Percentiles rank a stretch among this genome's conserved stretches.
These are phyloP conservation scores for Arbacia lixula DNA, from an alignment of 53 echinoderm and acorn worm species.

Conservation along the genomic window DNA sequence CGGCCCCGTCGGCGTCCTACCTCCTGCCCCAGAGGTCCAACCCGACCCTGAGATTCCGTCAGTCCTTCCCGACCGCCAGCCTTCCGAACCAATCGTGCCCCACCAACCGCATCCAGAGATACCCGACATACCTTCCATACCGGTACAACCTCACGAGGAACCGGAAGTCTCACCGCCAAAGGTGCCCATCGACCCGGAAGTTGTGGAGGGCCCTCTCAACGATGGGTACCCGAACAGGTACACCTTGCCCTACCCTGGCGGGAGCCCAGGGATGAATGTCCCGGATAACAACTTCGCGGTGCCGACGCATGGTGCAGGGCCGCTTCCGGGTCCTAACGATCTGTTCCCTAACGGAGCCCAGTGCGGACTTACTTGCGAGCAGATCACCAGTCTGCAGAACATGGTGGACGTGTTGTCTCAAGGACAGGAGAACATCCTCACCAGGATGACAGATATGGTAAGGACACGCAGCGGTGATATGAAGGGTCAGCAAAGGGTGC, in stretches of 20 bases:
- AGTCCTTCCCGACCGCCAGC: neutral
- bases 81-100: neutral
- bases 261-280: constrained; percentile 13
- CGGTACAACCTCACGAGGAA: neutral
- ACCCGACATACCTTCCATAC: neutral
- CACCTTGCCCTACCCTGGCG: neutral
- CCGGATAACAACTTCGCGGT: constrained; percentile 33
- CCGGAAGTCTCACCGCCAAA: neutral
- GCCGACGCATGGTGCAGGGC: constrained; percentile 47
- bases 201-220: constrained; percentile 17
- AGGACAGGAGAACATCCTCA: constrained; percentile 53
- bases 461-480: too few species aligned
- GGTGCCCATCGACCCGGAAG: constrained; percentile 6
- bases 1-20: neutral
- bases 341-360: constrained; percentile 24
- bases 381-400: constrained; percentile 52
- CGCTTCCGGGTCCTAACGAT: neutral
- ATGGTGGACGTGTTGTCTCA: constrained; percentile 67
- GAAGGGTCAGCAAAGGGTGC: too few species aligned
- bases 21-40: constrained; percentile 1
- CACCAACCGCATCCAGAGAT: neutral
- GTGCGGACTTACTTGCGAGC: constrained; percentile 72
- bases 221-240: neutral
- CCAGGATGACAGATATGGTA: constrained; percentile 48
- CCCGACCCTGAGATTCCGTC: neutral